phyloP scores from a whole-genome alignment of 1,140 invertebrate genomes.

The Lepidurus packardi region DNA sequence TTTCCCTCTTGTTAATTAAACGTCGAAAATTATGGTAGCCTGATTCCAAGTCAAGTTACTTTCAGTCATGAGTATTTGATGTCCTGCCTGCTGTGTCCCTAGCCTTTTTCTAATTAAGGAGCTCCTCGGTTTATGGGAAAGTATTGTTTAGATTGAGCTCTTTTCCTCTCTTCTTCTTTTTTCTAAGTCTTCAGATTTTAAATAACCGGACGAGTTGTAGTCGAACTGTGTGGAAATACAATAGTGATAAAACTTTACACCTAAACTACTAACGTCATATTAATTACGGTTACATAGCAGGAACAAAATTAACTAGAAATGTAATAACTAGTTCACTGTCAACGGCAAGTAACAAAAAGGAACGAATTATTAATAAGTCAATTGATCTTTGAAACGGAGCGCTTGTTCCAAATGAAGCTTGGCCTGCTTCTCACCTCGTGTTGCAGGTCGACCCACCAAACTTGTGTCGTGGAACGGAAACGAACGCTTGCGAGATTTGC shows the following conservation, averaged over 20 bases:
- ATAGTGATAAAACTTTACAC: background rate
- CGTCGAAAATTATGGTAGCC: background rate
- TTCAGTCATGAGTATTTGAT: background rate
- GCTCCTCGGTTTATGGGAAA: background rate
- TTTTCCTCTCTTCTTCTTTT: background rate
- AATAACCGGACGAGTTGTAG: conserved; percentile 8
- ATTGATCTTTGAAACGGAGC: background rate
- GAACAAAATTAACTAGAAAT: background rate
- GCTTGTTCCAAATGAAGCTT: conserved; percentile 9
- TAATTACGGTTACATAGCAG: background rate
- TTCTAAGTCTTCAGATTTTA: background rate
- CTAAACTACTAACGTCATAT: background rate
- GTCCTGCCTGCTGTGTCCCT: background rate
- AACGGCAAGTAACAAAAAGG: background rate
- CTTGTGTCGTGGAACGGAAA: background rate
- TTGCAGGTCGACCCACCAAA: background rate
- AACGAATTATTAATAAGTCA: background rate
- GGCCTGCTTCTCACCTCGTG: background rate
- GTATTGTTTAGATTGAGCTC: background rate
- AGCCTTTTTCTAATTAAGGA: background rate
- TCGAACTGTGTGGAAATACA: background rate
- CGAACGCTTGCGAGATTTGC: background rate
- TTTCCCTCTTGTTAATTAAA: background rate
- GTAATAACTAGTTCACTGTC: background rate
- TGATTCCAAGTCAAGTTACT: background rate